Base-by-base conservation (phyloP, 2,113 vertebrate species). In the Rhipidura dahli region DNA sequence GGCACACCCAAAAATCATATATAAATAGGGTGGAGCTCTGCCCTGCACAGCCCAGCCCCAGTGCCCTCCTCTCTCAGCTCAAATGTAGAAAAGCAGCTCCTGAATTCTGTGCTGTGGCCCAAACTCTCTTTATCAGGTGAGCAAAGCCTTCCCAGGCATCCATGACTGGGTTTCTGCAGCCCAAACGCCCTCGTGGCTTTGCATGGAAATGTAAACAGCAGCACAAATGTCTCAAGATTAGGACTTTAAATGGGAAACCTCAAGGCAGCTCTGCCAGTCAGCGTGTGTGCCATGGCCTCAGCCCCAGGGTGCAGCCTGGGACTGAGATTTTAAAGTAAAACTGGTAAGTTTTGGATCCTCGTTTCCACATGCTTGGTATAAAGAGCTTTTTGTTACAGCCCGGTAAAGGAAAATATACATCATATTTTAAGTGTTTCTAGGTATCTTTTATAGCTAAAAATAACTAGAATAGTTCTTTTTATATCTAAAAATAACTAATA, bases 131-230 rank as follows among this genome's bases (percentile, higher is more conserved):
- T 91, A 49, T 61, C 53, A 40, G 35, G 20, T 45, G 35, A 81
- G 86, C 59, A 73, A 53, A 95, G 49, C 85, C 35, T 72, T 45
- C 57, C 9, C 13, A 24, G 68, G 3, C 68, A n/a, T 47, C 92
- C 19, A 1, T n/a, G 24, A 3, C 40, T 26, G 18, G 5, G n/a
- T 45, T 44, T 73, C 0, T 11, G 31, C 21, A 22, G 53, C n/a
- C 61, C 57, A 15, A 70, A 50, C 3, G 6, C 31, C 71, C 39
- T 50, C 0, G 0, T 59, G 35, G 35, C 24, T 69, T 47, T 15
- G 31, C 27, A 21, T 22, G 27, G 51, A 60, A 86, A 56, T 35
- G 19, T 81, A 83, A 94, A 85, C 33, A 24, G 0, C 0, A 37
- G 47, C 7, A 47, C n/a, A 63, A 70, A 54, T 23, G 17, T 75